Evolutionary conservation across 2,888 invertebrate species (phyloP), one percentile per base, ranked within the genome.

Genomic region (Eilema sororculum): DNA sequence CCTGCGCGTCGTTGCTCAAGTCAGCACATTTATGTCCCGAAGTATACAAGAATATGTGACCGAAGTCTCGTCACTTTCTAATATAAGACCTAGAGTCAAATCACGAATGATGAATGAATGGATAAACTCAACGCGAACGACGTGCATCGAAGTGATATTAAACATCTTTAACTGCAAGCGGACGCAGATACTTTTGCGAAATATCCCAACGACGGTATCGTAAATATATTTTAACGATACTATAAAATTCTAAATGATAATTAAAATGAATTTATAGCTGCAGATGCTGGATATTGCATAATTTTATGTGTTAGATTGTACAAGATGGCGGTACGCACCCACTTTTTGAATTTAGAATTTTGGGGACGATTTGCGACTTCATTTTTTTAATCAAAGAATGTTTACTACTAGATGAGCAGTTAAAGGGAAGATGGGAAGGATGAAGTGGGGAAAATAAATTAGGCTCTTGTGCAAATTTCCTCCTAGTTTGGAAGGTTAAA

Each of bases 221-320:
- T 68, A 68, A 68, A 68, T 16, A 64, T 10, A 64, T 33, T 5
- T 81, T 80, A 79, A 81, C 67, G 80, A 77, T 61, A 71, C 67
- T 61, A 75, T 81, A 68, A 77, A 81, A 77, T 59, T 70, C 60
- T 68, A 68, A 70, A 78, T 73, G 67, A 76, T 73, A 65, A 81
- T 77, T 81, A 77, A 73, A 75, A 76, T 70, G 28, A 67, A 71
- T 76, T 78, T 74, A 81, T 76, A 57, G 60, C 65, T 60, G 59
- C 67, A 59, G 68, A 61, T 71, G 74, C 63, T 68, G 58, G 71
- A 71, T 79, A 71, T 79, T 79, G 66, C 81, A 81, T 79, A 79
- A 80, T 77, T 80, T 75, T 62, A 66, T 67, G 57, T 33, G 22
- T 20, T 57, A 57, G 57, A 37, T n/a, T 37, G 64, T 20, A 28